Evolutionary conservation across 2,797 vertebrate genomes (phyloP), one percentile per base, ranked within the genome.

Genomic region (Vultur gryphus): DNA sequence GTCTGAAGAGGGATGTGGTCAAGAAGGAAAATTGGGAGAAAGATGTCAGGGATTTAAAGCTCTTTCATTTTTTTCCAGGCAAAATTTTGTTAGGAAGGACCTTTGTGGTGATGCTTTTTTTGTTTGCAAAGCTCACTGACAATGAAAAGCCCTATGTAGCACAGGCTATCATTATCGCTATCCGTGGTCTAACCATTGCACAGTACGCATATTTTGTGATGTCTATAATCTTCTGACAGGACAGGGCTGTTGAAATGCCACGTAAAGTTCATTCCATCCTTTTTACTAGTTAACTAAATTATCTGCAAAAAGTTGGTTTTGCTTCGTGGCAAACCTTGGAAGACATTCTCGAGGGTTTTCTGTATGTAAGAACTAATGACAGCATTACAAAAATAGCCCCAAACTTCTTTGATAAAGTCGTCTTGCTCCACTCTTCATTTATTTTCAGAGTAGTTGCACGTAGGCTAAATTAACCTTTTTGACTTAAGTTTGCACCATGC

Each of bases 211-310:
- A 77, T 92, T 95, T 95, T 72, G 61, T 89, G 65, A 92, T 89
- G 90, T 61, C 92, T 95, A 0, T 97, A 95, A 95, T 97, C 84
- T 94, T 90, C 66, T 95, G 84, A 80, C 76, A 65, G 87, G 61
- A 69, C 46, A 72, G 76, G 29, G 46, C 69, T 95, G 13, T 84
- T 89, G 89, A 93, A 97, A 96, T 87, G 87, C 87, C 87, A 81
- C 1, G 1, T 85, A 78, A 95, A 94, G 71, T 95, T 95, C 79
- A 90, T 75, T 81, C 41, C 25, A 24, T 89, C 33, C 51, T 87
- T 92, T 89, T 77, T 43, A 59, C 55, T 71, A 83, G 75, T 91
- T 85, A 85, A 57, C 39, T 92, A 55, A 80, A 87, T 85, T 93
- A 48, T 80, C 61, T 93, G 80, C 54, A 83, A 57, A 69, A 73